Evolutionary conservation across 2,888 invertebrate genomes (phyloP), one percentile per base, ranked within the genome.

Genomic region (Smittia aterrima): DNA sequence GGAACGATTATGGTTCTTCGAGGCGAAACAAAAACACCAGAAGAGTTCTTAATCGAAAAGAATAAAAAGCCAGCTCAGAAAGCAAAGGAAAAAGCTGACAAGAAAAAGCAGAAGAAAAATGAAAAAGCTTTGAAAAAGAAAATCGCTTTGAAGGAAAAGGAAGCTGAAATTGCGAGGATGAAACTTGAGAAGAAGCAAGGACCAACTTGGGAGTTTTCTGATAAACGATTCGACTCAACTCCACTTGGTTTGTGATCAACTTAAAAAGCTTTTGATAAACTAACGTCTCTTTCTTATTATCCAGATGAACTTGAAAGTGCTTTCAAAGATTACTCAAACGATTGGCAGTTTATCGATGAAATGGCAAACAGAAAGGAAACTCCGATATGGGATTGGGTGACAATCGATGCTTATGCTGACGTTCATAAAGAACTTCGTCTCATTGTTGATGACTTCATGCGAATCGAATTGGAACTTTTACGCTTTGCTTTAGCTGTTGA

Each of bases 361-460:
- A 79, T 79, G 75, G 77, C 80, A 0, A 82, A 82, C 75, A 79
- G 77, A 68, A 78, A 80, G 53, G 78, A 83, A 62, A 79, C 77
- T 32, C 79, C 79, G 0, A 81, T 81, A 20, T 80, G 79, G 75
- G 78, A 79, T 9, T 82, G 82, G 82, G 79, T 83, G 1, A 80
- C 78, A 1, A 82, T 84, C 75, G 85, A 85, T 73, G 85, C 87
- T 77, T 79, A 85, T 53, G 78, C 80, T 3, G 84, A 85, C 77
- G 85, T 87, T 54, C 86, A 86, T 77, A 79, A 81, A 40, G 87
- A 87, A 78, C 81, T 88, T 9, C 79, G 85, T 47, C 75, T 80
- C 1, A 82, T 85, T 75, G 87, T 88, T 1, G 87, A 87, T 78
- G 79, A 81, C 74, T 79, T 82, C 41, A 83, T 84, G 83, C 78